A percentile compares a stretch with the other conserved stretches of the same genome.
These are phyloP conservation scores for Oriolus oriolus DNA, from an alignment of 2,113 vertebrate genomes.

Conservation along the genomic window DNA sequence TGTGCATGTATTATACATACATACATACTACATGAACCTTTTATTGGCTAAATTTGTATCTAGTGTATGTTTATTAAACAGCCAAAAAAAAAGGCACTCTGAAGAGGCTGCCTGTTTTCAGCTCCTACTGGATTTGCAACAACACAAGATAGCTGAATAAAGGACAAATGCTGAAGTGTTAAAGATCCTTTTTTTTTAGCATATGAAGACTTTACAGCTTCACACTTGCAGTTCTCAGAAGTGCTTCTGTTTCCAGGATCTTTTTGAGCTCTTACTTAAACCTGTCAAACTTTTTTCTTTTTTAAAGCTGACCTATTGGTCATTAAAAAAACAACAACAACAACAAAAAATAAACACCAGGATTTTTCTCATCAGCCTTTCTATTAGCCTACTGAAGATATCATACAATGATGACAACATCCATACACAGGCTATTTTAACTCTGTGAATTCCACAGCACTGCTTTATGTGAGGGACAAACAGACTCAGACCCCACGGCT, in stretches of 20 bases:
- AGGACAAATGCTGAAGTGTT: slow-evolving; percentile 20
- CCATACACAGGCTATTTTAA: neutral
- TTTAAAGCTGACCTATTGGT: neutral
- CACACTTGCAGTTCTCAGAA: slow-evolving; percentile 24
- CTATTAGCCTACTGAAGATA: neutral
- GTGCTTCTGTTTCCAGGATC: neutral
- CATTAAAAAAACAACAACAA: neutral
- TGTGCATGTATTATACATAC: slow-evolving; percentile 47
- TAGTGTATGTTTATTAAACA: slow-evolving; percentile 44
- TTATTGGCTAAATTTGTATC: slow-evolving; percentile 62
- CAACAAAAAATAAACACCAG: neutral
- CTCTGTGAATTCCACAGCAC: neutral
- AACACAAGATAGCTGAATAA: neutral
- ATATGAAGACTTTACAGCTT: slow-evolving; percentile 18
- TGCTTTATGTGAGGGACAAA: rapidly evolving
- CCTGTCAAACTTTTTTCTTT: neutral
- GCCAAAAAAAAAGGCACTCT: neutral
- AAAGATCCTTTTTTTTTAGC: slow-evolving; percentile 6
- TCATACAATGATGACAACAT: neutral
- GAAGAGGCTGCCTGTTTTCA: neutral
- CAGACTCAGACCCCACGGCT: neutral
- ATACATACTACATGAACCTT: slow-evolving; percentile 32
- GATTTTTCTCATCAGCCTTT: neutral
- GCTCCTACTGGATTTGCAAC: neutral
- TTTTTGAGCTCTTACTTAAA: neutral